A percentile compares a stretch with the other conserved stretches of the same genome.
Evolutionary conservation across 2,113 vertebrate genomes (phyloP).

Genomic region (Eulacestoma nigropectus): DNA sequence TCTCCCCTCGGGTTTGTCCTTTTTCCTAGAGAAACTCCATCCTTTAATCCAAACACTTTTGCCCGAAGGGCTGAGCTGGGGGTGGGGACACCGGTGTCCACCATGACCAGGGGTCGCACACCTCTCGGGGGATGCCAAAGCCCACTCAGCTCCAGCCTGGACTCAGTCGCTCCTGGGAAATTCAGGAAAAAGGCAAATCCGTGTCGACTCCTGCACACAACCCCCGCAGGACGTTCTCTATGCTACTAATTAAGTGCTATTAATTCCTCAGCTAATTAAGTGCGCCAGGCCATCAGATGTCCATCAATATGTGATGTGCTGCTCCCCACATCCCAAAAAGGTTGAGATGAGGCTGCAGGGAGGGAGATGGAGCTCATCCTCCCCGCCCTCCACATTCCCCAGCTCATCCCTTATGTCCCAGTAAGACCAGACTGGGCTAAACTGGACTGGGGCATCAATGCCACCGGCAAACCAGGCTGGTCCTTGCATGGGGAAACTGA

Average conservation of each 20-base stretch:
- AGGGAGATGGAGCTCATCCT: accelerated
- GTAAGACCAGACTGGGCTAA: background rate
- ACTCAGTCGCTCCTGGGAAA: background rate
- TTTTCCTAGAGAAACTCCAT: background rate
- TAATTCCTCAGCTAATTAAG: background rate
- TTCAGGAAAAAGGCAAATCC: background rate
- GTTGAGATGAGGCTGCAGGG: background rate
- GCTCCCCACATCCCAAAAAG: background rate
- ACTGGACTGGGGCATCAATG: background rate
- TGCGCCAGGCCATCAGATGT: accelerated
- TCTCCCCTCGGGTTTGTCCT: background rate
- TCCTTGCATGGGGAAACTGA: background rate
- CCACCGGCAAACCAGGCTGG: background rate
- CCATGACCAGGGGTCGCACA: background rate
- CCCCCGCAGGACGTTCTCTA: accelerated
- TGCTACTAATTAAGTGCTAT: background rate
- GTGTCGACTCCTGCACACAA: background rate
- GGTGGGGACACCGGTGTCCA: background rate
- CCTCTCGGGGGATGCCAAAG: background rate
- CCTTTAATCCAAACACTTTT: background rate
- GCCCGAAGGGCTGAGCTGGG: background rate
- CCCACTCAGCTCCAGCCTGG: background rate
- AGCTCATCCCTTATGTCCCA: background rate
- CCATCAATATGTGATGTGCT: background rate
- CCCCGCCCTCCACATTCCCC: background rate